Evolutionary conservation across 2,797 vertebrate species (phyloP), one percentile per base, ranked within the genome.

Genomic region (Sebastes trivittatus): DNA sequence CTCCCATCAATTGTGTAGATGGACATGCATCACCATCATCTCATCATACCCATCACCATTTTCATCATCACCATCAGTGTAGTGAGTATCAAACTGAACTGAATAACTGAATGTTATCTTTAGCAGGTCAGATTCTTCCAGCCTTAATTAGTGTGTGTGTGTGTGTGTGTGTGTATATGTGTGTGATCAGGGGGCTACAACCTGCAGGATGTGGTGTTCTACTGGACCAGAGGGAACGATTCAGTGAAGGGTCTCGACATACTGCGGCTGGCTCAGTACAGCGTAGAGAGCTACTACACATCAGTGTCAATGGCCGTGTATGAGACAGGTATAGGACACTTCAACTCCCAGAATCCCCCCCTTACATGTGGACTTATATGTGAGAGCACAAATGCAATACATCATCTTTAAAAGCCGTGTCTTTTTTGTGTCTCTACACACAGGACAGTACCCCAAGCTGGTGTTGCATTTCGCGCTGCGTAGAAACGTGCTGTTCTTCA

Each of bases 181-280:
- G 29, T 92, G 78, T 46, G 83, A 32, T 42, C 88, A 98, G 97
- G 97, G 97, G 97, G 97, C 77, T 98, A 98, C 87, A 98, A 98
- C 87, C 93, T 97, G 82, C 97, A 98, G 87, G 97, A 98, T 87
- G 97, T 98, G 75, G 96, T 95, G 76, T 98, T 98, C 92, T 97
- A 97, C 92, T 98, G 97, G 97, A 98, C 97, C 23, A 95, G 97
- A 90, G 97, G 97, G 89, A 98, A 98, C 65, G 97, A 97, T 73
- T 98, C 97, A 0, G 97, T 98, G 80, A 96, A 89, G 78, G 97
- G 97, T 59, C 91, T 98, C 67, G 93, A 98, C 91, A 94, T 95
- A 0, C 95, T 98, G 83, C 94, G 93, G 4, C 92, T 98, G 89
- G 97, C 97, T 83, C 97, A 98, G 82, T 98, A 98, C 88, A 98